Base-by-base conservation (phyloP, 2,113 vertebrate genomes). In the Brienomyrus brachyistius region DNA sequence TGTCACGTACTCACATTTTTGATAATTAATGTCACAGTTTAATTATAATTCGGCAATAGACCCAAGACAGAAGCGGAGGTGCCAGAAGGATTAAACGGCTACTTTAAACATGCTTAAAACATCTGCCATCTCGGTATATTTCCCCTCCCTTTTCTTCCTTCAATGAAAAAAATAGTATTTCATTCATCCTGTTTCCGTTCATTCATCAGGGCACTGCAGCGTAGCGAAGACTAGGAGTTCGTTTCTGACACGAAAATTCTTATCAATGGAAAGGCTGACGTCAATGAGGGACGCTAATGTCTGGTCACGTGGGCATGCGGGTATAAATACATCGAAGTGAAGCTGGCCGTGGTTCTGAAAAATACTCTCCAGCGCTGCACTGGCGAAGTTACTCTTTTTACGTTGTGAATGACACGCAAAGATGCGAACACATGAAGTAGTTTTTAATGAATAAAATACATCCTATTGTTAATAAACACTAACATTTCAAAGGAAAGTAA, bases 141-240 rank as follows among this genome's bases (percentile, higher is more conserved):
- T 74, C 92, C 89, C 93, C 91, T 94, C 93, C 92, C 92, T 94
- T 93, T 94, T 92, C 91, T 92, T 93, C 89, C 89, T 91, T 90
- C 93, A 93, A 94, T 95, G 96, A 95, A 94, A 95, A 96, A 94
- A 95, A 94, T 92, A 94, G 93, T 93, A 95, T 95, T 96, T 96
- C 96, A 96, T 96, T 96, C 96, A 96, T 96, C 94, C 94, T 93
- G 94, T 96, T 95, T 96, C 80, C 95, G 94, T 95, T 95, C 96
- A 96, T 96, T 96, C 96, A 96, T 95, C 95, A 95, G 95, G 94
- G 93, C 93, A 93, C 93, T 94, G 94, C 94, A 95, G 94, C 95
- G 94, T 94, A 94, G 93, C 95, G 94, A 93, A 94, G 93, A 94
- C 94, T 94, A 94, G 90, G 94, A 92, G 94, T 94, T 93, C 94